Conservation (phyloP, 2,113 vertebrate genomes). For the Thamnaconus septentrionalis region DNA sequence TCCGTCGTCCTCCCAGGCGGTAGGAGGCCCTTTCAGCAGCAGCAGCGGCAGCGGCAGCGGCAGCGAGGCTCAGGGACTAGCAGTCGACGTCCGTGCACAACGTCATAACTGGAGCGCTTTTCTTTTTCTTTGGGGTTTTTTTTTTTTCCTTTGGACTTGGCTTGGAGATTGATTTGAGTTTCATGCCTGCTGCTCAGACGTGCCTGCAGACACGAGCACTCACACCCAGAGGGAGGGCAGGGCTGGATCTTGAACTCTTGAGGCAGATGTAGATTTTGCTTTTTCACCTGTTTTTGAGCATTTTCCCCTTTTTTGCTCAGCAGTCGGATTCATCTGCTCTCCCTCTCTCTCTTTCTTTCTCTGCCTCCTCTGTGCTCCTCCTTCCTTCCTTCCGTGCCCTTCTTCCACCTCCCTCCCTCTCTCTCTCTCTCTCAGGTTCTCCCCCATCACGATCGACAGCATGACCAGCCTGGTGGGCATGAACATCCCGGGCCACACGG, state of each 20-base stretch:
- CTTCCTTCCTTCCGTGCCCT: not conserved
- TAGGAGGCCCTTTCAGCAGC: slow-evolving; percentile 42
- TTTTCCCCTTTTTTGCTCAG: not conserved
- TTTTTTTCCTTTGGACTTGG: not conserved
- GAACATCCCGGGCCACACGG: slow-evolving; percentile 98
- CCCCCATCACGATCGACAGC: slow-evolving; percentile 98
- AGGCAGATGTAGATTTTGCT: too few relatives aligned
- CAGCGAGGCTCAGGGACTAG: slow-evolving; percentile 13
- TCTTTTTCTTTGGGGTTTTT: too few relatives aligned
- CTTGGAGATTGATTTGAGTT: slow-evolving; percentile 13
- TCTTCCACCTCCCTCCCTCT: slow-evolving; percentile 22
- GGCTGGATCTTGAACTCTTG: too few relatives aligned
- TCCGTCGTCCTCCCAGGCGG: slow-evolving; percentile 35
- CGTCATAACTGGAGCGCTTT: too few relatives aligned
- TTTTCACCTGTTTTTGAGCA: not conserved
- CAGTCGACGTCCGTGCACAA: slow-evolving; percentile 13
- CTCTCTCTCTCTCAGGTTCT: slow-evolving; percentile 83
- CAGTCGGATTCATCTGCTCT: not conserved
- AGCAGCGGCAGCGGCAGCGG: not conserved
- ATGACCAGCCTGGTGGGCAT: slow-evolving; percentile 99
- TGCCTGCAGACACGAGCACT: not conserved
- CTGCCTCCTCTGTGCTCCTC: not conserved
- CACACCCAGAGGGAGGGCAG: not conserved
- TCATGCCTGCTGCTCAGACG: not conserved
- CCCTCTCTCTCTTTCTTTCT: not conserved